These are phyloP conservation scores for Hirudinaria manillensis DNA, from an alignment of 2,888 invertebrate genomes.

Conservation along the genomic window DNA sequence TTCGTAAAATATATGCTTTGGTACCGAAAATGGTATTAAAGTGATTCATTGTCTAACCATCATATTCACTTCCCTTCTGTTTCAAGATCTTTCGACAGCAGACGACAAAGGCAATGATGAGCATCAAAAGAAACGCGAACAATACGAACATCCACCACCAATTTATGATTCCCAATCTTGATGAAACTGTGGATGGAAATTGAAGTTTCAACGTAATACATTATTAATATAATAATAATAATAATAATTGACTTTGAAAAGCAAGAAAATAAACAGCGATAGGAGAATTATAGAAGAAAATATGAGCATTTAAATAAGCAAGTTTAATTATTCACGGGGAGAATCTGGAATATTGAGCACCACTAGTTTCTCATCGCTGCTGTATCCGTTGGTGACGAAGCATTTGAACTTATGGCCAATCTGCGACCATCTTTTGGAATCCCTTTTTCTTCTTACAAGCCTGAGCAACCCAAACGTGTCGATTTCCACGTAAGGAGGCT, in stretches of 20 bases:
- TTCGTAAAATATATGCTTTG: too few species aligned
- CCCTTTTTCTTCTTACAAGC: background rate
- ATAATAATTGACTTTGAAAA: too few species aligned
- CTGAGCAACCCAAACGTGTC: background rate
- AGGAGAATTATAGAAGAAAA: background rate
- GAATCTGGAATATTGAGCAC: background rate
- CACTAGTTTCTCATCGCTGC: slow-evolving; percentile 20
- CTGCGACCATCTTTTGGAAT: slow-evolving; percentile 8
- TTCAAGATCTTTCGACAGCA: background rate
- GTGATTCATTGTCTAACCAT: background rate
- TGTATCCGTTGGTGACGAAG: slow-evolving; percentile 18
- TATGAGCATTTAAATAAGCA: background rate
- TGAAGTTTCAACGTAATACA: too few species aligned
- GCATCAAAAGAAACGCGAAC: background rate
- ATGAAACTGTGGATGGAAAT: background rate
- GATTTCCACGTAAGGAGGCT: background rate
- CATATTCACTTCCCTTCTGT: slow-evolving; percentile 1
- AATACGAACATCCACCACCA: background rate
- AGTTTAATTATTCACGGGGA: too few species aligned
- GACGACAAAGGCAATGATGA: background rate
- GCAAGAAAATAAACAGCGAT: background rate
- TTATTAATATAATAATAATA: too few species aligned
- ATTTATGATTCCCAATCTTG: background rate
- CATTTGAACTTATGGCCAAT: slow-evolving; percentile 16
- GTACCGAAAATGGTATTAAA: background rate